Evolutionary conservation across 1,140 invertebrate genomes (phyloP).

Genomic region (Temnothorax longispinosus): DNA sequence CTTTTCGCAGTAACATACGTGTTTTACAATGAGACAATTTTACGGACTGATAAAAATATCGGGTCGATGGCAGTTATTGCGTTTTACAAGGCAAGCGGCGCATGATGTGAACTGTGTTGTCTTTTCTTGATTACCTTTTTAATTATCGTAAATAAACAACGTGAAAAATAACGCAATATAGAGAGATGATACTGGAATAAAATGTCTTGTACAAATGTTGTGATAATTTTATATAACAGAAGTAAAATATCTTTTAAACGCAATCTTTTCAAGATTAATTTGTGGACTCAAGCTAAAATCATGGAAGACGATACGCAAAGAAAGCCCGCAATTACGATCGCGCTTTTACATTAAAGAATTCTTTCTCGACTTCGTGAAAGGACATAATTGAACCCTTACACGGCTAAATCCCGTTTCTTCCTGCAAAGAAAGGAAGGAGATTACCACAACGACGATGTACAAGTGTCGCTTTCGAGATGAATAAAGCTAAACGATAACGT

Average conservation of each 20-base stretch:
- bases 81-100: background rate
- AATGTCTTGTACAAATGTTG: background rate
- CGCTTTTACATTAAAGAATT: conserved; percentile 32
- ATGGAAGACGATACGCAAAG: conserved; percentile 38
- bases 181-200: background rate
- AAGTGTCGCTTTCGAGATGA: conserved; percentile 33
- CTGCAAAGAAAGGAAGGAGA: conserved; percentile 36
- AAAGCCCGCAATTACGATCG: conserved; percentile 19
- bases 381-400: conserved; percentile 49
- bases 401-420: conserved; percentile 38
- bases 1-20: background rate
- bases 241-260: background rate
- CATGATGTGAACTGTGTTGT: background rate
- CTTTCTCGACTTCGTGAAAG: background rate
- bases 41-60: background rate
- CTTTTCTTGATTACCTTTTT: conserved; percentile 1
- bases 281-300: conserved; percentile 3
- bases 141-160: conserved; percentile 19
- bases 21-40: conserved; percentile 6
- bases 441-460: conserved; percentile 24
- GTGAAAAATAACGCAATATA: background rate
- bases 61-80: background rate
- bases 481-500: conserved; percentile 55
- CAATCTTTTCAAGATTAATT: conserved; percentile 13
- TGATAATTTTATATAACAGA: conserved; percentile 1